Base-by-base conservation (phyloP, 2,888 invertebrate species). In the Acanthosoma haemorrhoidale region DNA sequence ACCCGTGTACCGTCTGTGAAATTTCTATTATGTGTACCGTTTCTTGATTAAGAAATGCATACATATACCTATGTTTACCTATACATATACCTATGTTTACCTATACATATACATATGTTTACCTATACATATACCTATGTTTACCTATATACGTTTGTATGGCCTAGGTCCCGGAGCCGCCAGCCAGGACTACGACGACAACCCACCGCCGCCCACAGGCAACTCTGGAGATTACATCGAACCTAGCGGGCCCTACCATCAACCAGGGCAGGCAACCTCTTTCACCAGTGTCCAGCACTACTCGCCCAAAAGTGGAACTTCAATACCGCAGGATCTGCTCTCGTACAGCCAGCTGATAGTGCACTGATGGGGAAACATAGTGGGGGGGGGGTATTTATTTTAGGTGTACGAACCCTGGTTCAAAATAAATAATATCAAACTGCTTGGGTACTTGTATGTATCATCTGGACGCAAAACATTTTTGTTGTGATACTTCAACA, bases 271-370 rank as follows among this genome's bases (percentile, higher is more conserved):
- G 8, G 64, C 64, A 2, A 64, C 64, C 1, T 64, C 64, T 41
- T 64, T 31, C 43, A 64, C 38, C n/a, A 64, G 64, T n/a, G 29
- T 64, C 29, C 64, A 64, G 15, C 43, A 64, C 43, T 64, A 25
- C 32, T 13, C 64, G n/a, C 61, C 61, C 5, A 38, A 16, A n/a
- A 51, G 6, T 21, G 36, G 61, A 16, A 5, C 59, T 6, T 64
- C 64, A 3, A n/a, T n/a, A n/a, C n/a, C n/a, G n/a, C 25, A 64
- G 39, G 15, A 63, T 15, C 34, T 64, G n/a, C 25, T 43, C 1
- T 41, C 64, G 1, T 64, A 64, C 32, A 38, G 38, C 8, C 29
- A 29, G 29, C 64, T 5, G 41, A 64, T 64, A 13, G 43, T 64
- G 1, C 64, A 64, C 15, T 64, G 9, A 32, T 21, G n/a, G 5